A percentile compares a stretch with the other conserved stretches of the same genome.
phyloP scores from a whole-genome alignment of 2,113 vertebrate genomes.

The Tauraco erythrolophus region DNA sequence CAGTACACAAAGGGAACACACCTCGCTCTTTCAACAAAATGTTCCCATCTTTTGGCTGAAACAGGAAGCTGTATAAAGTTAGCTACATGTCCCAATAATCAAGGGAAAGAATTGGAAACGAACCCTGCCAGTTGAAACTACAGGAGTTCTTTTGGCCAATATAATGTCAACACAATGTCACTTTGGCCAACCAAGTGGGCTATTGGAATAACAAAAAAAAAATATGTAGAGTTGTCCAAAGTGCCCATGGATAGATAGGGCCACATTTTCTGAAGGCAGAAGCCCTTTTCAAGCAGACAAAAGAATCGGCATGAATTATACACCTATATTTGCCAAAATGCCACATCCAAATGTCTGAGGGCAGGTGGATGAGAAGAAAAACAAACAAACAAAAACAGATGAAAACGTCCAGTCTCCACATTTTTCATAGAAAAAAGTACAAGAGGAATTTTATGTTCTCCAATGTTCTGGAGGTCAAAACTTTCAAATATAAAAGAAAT shows the following conservation, averaged over 20 bases:
- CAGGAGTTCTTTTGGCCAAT: conserved; percentile 25
- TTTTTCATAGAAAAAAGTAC: not conserved
- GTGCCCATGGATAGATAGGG: not conserved
- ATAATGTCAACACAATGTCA: conserved; percentile 7
- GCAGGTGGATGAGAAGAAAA: not conserved
- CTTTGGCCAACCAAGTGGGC: not conserved
- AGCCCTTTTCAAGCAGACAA: not conserved
- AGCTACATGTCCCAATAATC: conserved; percentile 15
- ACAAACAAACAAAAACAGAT: not conserved
- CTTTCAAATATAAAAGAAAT: not conserved
- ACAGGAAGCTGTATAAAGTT: conserved; percentile 11
- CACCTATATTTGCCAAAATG: conserved; percentile 28
- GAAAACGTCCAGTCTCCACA: not conserved
- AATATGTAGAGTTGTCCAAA: not conserved
- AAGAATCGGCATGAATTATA: not conserved
- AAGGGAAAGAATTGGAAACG: conserved; percentile 31
- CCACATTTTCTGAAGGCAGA: not conserved
- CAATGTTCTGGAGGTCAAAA: not conserved
- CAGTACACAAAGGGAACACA: not conserved
- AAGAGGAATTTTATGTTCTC: not conserved
- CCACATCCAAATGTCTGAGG: not conserved
- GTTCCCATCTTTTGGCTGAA: conserved; percentile 15
- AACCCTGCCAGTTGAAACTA: conserved; percentile 35
- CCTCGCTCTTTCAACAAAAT: not conserved
- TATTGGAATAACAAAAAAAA: not conserved